Base-by-base conservation (phyloP, 1,140 invertebrate genomes). In the Babylonia areolata region DNA sequence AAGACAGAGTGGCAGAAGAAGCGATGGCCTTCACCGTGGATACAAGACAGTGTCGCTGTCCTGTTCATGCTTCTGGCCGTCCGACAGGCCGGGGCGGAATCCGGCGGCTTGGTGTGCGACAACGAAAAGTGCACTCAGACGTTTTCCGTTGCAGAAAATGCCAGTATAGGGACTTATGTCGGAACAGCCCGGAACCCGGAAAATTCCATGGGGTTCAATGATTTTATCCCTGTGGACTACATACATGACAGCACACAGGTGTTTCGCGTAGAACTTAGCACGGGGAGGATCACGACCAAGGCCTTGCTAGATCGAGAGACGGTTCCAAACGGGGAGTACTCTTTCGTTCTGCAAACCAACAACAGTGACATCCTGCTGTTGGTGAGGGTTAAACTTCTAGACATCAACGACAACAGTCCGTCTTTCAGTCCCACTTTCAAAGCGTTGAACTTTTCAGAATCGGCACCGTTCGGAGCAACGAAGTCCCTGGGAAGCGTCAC, bases 381-480 rank as follows among this genome's bases (percentile, higher is more conserved):
- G 42, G 42, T 78, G 1, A 58, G 33, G 1, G 73, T 85, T 9
- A 54, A 39, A 28, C 40, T 85, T 2, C 73, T 51, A 31, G 73
- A 85, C 85, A 86, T 92, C 15, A 94, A 93, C 84, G 92, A 93
- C 87, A 90, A 94, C 81, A 78, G 82, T 33, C 92, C 93, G 31
- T 83, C 54, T 33, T 94, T 93, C 86, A 89, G 87, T 33, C 87
- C 88, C 82, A 78, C 64, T 6, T 83, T 96, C 75, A 97, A 99
- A 95, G 96, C 97, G 92, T 96, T 99, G 1, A 97, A 98, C 92
- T 98, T 99, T 91, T 98, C 98, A 0, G 98, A 99, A 93, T 98
- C 98, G 90, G 98, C 98, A 2, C 97, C 98, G 0, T 95, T 97
- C 37, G 98, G 99, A 92, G 97, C 98, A 3, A 99, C 99, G 94